phyloP scores from a whole-genome alignment of 2,797 vertebrate genomes.

The Betta splendens region DNA sequence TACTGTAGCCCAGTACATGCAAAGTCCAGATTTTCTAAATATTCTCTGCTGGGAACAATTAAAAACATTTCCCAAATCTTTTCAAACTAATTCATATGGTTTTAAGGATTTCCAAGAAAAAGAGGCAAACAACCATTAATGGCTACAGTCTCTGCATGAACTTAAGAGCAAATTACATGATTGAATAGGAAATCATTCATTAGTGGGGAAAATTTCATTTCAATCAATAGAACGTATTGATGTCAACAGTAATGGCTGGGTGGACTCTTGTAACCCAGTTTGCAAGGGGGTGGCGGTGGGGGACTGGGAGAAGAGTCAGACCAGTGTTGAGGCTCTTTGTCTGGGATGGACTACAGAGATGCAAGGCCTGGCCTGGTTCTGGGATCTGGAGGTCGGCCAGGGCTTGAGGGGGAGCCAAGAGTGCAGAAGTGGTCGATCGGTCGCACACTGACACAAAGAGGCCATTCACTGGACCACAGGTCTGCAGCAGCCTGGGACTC shows the following conservation, averaged over 20 bases:
- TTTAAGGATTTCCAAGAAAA: conserved; percentile 41
- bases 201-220: conserved; percentile 64
- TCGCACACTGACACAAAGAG: conserved; percentile 72
- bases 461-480: conserved; percentile 67
- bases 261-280: conserved; percentile 59
- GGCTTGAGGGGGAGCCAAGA: conserved; percentile 60
- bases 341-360: conserved; percentile 59
- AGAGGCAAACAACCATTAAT: conserved; percentile 42
- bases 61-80: conserved; percentile 31
- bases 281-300: conserved; percentile 30
- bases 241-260: conserved; percentile 55
- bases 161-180: conserved; percentile 65
- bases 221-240: conserved; percentile 73
- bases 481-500: conserved; percentile 50
- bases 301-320: conserved; percentile 58
- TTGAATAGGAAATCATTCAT: conserved; percentile 75
- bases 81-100: conserved; percentile 24
- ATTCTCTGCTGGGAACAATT: conserved; percentile 32
- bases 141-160: conserved; percentile 39
- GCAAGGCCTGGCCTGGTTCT: conserved; percentile 62
- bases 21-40: conserved; percentile 24
- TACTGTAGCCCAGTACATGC: conserved; percentile 12
- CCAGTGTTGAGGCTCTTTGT: conserved; percentile 71
- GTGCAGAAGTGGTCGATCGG: conserved; percentile 68
- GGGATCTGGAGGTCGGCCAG: conserved; percentile 71